Evolutionary conservation across 2,113 vertebrate species (phyloP), one percentile per base, ranked within the genome.

Genomic region (Ceuthmochares aereus): DNA sequence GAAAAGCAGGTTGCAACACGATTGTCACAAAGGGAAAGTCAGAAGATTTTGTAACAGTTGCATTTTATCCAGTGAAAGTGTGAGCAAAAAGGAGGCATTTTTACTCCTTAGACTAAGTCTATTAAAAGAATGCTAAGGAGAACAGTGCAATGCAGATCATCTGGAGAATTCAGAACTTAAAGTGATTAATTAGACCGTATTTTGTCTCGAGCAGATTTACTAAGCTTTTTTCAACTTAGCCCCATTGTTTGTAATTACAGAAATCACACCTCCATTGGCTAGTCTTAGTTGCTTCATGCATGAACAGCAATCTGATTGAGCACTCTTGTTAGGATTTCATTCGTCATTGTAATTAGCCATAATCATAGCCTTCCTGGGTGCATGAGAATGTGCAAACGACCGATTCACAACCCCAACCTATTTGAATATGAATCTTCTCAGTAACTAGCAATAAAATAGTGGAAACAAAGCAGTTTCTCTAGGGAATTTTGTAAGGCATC

Each of bases 401-500:
- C 97, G 97, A 98, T 99, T 99, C 98, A 99, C 98, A 97, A 96
- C 96, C 97, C 95, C 81, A 93, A 73, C 93, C 97, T 95, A 99
- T 99, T 98, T 99, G 98, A 99, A 99, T 99, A 98, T 98, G 98
- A 99, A 99, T 98, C 98, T 98, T 98, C 98, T 95, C 98, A 95
- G 97, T 85, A 93, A 98, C 97, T 79, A 96, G 98, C 97, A 96
- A 95, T 97, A 97, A 98, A 98, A 97, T 52, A 93, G 93, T 64
- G 87, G 96, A 97, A 97, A 98, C 98, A 98, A 98, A 98, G 98
- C 96, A 51, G 95, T 97, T 98, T 98, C 98, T 98, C 98, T 97
- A 97, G 98, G 98, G 98, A 98, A 98, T 98, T 98, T 97, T 96
- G 97, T 93, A 97, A 97, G 96, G 97, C 97, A 92, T 73, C 93